Percentiles rank a stretch among this genome's conserved stretches.
phyloP scores from a whole-genome alignment of 2,797 vertebrate species.

The Distichodus sexfasciatus region DNA sequence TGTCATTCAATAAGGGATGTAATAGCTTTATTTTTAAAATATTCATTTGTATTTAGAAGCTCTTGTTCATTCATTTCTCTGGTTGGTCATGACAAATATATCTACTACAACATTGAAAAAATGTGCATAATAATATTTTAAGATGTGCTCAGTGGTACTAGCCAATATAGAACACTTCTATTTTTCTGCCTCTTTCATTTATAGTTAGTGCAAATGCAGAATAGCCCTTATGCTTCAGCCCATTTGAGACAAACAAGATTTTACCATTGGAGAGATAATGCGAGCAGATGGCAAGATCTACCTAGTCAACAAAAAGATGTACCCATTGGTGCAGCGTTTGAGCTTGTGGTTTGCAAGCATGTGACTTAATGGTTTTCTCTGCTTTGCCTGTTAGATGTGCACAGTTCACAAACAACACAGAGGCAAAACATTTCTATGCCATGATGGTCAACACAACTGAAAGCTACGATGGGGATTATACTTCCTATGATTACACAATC shows the following conservation, averaged over 20 bases:
- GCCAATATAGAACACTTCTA: too few relatives aligned
- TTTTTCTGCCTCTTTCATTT: not conserved
- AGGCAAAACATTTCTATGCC: conserved; percentile 11
- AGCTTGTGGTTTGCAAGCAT: conserved; percentile 43
- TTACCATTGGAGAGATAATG: not conserved
- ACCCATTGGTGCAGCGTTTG: conserved; percentile 30
- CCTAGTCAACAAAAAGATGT: conserved; percentile 19
- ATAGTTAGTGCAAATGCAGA: not conserved
- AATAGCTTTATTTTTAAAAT: too few relatives aligned
- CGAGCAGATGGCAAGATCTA: not conserved
- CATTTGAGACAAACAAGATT: not conserved
- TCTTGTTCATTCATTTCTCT: too few relatives aligned
- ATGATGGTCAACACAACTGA: not conserved
- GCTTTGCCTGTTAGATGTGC: conserved; percentile 35
- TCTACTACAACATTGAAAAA: not conserved
- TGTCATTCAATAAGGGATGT: too few relatives aligned
- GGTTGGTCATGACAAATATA: too few relatives aligned
- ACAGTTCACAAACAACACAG: conserved; percentile 36
- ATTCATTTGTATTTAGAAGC: too few relatives aligned
- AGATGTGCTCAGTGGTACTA: too few relatives aligned
- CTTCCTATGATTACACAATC: not conserved
- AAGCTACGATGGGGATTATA: not conserved
- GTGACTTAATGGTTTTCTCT: conserved; percentile 23
- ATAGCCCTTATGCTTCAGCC: not conserved
- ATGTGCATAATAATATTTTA: not conserved